Evolutionary conservation across 2,888 invertebrate genomes (phyloP).

Genomic region (Syrista parreyssii): DNA sequence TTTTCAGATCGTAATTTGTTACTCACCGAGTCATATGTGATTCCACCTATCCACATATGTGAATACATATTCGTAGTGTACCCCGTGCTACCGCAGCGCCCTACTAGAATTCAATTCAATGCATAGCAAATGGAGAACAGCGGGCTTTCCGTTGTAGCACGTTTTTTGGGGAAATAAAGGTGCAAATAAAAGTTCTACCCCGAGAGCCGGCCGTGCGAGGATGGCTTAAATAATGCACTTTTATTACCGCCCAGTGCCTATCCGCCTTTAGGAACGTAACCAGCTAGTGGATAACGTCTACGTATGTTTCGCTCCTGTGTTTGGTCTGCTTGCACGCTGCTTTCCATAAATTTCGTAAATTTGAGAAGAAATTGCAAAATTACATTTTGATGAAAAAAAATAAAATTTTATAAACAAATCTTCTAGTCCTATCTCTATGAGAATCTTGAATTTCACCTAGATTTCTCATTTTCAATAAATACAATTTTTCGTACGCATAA

Average conservation of each 20-base stretch:
- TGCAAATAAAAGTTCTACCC: constrained; percentile 50
- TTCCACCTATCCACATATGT: background rate
- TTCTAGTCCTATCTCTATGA: too few species aligned
- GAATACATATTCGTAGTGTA: background rate
- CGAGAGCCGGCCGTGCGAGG: constrained; percentile 27
- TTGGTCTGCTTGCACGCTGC: too few species aligned
- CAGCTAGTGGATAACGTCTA: too few species aligned
- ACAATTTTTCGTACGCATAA: too few species aligned
- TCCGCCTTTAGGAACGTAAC: background rate
- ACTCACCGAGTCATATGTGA: constrained; percentile 11
- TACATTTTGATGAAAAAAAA: too few species aligned
- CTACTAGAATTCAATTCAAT: constrained; percentile 53
- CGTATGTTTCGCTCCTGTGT: too few species aligned
- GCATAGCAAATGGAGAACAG: constrained; percentile 52
- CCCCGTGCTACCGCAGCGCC: constrained; percentile 1
- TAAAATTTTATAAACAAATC: too few species aligned
- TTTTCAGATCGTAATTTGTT: constrained; percentile 26
- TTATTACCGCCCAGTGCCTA: constrained; percentile 36
- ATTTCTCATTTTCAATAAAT: too few species aligned
- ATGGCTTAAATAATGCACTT: constrained; percentile 51
- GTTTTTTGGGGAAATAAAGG: constrained; percentile 39
- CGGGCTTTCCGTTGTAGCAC: constrained; percentile 13
- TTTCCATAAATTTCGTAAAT: too few species aligned
- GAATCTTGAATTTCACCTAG: too few species aligned
- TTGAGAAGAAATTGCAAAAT: too few species aligned